These are phyloP conservation scores for Kryptolebias ocellatus DNA, from an alignment of 2,797 vertebrate species.

Conservation along the genomic window DNA sequence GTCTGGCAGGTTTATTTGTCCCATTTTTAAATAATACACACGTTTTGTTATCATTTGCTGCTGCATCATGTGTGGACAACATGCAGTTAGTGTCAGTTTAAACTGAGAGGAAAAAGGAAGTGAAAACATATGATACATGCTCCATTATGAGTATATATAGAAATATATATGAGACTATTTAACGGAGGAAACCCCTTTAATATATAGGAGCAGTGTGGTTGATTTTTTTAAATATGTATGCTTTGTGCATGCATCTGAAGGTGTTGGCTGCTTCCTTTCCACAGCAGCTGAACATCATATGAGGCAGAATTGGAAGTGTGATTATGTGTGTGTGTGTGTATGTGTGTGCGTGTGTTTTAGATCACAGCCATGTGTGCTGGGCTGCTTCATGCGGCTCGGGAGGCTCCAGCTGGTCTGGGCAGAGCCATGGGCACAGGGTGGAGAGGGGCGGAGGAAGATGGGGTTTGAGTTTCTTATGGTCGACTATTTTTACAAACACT, in stretches of 20 bases:
- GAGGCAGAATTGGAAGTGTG: conserved; percentile 43
- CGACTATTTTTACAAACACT: conserved; percentile 66
- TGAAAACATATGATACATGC: not conserved
- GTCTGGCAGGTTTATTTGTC: too few species aligned
- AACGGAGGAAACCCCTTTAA: not conserved
- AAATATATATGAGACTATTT: not conserved
- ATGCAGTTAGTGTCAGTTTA: conserved; percentile 23
- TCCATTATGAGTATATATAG: not conserved
- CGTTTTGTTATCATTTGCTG: too few species aligned
- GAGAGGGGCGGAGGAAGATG: conserved; percentile 46
- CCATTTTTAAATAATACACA: too few species aligned
- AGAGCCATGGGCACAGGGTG: conserved; percentile 61
- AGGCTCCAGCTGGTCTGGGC: conserved; percentile 84
- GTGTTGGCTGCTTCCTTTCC: conserved; percentile 29
- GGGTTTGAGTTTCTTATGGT: conserved; percentile 54
- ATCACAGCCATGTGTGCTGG: conserved; percentile 79
- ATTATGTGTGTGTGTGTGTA: conserved; percentile 17
- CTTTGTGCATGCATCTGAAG: conserved; percentile 7
- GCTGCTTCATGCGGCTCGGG: conserved; percentile 77
- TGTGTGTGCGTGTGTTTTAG: conserved; percentile 44
- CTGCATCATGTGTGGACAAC: not conserved
- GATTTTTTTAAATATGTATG: not conserved
- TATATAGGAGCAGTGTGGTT: conserved; percentile 1
- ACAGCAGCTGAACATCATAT: conserved; percentile 54
- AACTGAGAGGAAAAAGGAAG: conserved; percentile 34